A percentile compares a stretch with the other conserved stretches of the same genome.
Evolutionary conservation across 2,797 vertebrate species (phyloP).

Genomic region (Buceros bicornis): DNA sequence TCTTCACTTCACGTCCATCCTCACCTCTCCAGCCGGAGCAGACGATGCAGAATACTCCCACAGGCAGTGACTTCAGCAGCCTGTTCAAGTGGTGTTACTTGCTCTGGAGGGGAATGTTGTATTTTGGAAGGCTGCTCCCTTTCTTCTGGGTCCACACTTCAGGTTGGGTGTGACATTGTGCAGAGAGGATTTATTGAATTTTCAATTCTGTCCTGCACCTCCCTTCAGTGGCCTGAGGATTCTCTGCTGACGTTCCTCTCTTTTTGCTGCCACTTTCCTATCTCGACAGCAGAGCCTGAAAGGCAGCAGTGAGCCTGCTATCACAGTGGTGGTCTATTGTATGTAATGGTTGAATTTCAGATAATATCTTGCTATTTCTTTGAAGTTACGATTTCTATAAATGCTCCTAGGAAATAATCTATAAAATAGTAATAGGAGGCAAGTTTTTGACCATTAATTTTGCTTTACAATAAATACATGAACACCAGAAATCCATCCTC

Average conservation of each 20-base stretch:
- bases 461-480: conserved; percentile 30
- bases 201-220: not conserved
- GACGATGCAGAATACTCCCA: not conserved
- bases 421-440: not conserved
- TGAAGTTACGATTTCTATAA: not conserved
- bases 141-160: not conserved
- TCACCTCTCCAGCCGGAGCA: not conserved
- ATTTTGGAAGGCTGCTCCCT: not conserved
- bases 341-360: not conserved
- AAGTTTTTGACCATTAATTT: conserved; percentile 20
- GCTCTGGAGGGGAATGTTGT: not conserved
- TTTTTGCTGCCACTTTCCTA: not conserved
- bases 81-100: not conserved
- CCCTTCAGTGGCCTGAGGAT: not conserved
- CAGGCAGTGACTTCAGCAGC: not conserved
- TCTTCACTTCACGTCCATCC: not conserved
- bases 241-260: not conserved
- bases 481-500: conserved; percentile 1
- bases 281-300: not conserved
- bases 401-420: conserved; percentile 34
- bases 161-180: not conserved
- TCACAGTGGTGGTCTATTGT: not conserved
- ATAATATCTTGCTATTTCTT: conserved; percentile 28
- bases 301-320: not conserved
- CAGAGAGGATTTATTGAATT: not conserved